Conservation (phyloP, 2,888 invertebrate species). For the Conistra vaccinii region DNA sequence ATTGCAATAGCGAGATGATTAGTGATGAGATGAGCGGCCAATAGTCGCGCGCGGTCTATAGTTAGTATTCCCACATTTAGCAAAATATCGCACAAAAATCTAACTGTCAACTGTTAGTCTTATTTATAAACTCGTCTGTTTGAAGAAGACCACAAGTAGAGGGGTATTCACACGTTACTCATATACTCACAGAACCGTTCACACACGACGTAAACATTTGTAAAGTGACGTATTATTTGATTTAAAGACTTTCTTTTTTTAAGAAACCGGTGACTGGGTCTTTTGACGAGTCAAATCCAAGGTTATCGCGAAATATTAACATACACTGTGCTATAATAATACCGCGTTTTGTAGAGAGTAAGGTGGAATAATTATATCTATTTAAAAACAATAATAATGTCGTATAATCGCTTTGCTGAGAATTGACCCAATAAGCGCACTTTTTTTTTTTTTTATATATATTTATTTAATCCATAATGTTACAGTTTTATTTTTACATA, state of each 20-base stretch:
- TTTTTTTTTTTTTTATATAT: too few species aligned
- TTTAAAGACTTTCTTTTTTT: constrained; percentile 25
- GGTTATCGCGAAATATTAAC: constrained; percentile 4
- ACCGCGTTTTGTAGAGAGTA: neutral
- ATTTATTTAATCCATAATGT: too few species aligned
- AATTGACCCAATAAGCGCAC: neutral
- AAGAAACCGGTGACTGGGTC: neutral
- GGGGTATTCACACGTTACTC: neutral
- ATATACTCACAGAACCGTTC: constrained; percentile 13
- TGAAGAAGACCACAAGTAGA: neutral
- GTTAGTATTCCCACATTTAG: too few species aligned
- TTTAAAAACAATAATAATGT: neutral
- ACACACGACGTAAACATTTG: constrained; percentile 19
- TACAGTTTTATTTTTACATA: too few species aligned
- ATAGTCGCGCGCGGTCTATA: too few species aligned
- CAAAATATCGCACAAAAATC: neutral
- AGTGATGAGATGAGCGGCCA: too few species aligned
- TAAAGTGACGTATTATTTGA: constrained; percentile 26
- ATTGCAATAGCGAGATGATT: too few species aligned
- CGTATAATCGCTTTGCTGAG: neutral
- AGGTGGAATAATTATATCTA: neutral
- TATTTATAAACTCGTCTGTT: neutral
- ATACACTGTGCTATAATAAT: constrained; percentile 6
- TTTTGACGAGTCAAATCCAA: constrained; percentile 2
- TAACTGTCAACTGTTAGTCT: neutral